Percentiles rank a stretch among this genome's conserved stretches.
These are phyloP conservation scores for Myzus persicae DNA, from an alignment of 1,140 invertebrate species.

Conservation along the genomic window DNA sequence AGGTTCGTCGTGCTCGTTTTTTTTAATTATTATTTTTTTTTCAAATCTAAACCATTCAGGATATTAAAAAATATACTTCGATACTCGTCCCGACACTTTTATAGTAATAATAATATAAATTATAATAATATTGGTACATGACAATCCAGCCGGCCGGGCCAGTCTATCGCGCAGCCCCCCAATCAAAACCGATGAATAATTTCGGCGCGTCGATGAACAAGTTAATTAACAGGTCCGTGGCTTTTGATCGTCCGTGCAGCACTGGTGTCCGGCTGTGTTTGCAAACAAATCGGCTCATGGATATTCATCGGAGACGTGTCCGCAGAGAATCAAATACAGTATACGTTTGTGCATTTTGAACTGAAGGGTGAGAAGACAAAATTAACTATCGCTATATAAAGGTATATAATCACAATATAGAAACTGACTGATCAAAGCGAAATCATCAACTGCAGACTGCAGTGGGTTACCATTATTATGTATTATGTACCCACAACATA, in stretches of 20 bases:
- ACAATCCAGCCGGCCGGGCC: neutral
- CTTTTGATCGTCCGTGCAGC: conserved; percentile 39
- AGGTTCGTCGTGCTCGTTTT: too few relatives aligned
- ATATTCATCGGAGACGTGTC: conserved; percentile 49
- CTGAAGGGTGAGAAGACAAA: neutral
- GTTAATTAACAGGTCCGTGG: conserved; percentile 45
- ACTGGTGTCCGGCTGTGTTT: conserved; percentile 32
- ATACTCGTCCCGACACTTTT: neutral
- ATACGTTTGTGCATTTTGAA: conserved; percentile 12
- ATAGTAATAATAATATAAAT: neutral
- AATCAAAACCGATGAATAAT: conserved; percentile 48
- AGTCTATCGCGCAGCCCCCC: neutral
- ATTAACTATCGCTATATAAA: neutral
- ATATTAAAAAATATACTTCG: neutral
- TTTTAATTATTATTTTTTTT: conserved; percentile 16
- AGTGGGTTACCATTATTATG: neutral
- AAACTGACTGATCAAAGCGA: neutral
- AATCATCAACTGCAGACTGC: neutral
- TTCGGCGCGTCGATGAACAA: conserved; percentile 52
- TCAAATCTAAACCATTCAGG: neutral
- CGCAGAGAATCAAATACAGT: neutral
- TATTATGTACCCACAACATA: too few relatives aligned
- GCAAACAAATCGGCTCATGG: conserved; percentile 42
- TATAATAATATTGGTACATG: neutral
- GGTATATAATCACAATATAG: neutral